Percentiles rank a stretch among this genome's conserved stretches.
Evolutionary conservation across 92 coral and sea anemone genomes (phyloP).

Genomic region (Pocillopora meandrina): DNA sequence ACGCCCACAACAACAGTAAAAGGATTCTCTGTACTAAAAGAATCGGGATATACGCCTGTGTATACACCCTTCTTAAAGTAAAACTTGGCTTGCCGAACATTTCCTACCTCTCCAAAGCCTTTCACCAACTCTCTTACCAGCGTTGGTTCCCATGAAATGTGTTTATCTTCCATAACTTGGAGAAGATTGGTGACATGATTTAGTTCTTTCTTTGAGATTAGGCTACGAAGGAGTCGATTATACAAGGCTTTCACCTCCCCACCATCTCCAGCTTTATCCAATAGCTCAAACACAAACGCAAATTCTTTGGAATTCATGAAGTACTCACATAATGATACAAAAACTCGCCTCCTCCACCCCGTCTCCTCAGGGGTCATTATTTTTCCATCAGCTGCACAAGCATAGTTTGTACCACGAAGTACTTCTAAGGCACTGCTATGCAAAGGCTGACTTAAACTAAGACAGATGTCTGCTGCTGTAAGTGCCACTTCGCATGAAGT

Average conservation of each 20-base stretch:
- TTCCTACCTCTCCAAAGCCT: conserved; percentile 63
- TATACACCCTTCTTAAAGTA: conserved; percentile 64
- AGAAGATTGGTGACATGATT: conserved; percentile 56
- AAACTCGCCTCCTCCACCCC: conserved; percentile 49
- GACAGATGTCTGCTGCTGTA: conserved; percentile 79
- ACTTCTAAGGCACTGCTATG: conserved; percentile 76
- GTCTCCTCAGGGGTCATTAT: conserved; percentile 55
- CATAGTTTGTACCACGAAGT: conserved; percentile 67
- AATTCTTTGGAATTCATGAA: conserved; percentile 41
- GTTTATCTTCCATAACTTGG: conserved; percentile 55
- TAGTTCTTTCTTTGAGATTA: conserved; percentile 51
- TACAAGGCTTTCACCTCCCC: conserved; percentile 47
- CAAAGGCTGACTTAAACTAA: conserved; percentile 59
- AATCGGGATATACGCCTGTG: conserved; percentile 65
- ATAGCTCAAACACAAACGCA: conserved; percentile 52
- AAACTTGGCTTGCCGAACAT: conserved; percentile 51
- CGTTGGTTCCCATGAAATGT: conserved; percentile 56
- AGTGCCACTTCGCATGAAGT: conserved; percentile 62
- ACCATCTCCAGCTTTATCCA: conserved; percentile 61
- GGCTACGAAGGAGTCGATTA: conserved; percentile 56
- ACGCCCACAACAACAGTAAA: conserved; percentile 68
- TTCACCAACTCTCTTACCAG: conserved; percentile 68
- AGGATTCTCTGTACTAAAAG: conserved; percentile 39
- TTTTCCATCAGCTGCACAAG: conserved; percentile 45
- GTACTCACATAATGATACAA: conserved; percentile 46